phyloP scores from a whole-genome alignment of 2,888 invertebrate species.

The Cyclophora albipunctata region DNA sequence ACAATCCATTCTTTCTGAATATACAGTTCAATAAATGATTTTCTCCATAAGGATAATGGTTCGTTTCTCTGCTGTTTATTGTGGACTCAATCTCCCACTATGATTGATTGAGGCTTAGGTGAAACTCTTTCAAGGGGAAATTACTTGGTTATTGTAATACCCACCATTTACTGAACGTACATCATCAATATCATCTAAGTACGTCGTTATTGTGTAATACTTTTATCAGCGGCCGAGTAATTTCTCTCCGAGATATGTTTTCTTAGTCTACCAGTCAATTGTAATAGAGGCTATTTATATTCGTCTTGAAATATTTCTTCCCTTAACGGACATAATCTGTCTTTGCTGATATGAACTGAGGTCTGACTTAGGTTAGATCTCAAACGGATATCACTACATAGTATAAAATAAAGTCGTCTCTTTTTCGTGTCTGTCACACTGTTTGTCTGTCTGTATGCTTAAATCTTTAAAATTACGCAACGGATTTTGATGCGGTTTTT shows the following conservation, averaged over 20 bases:
- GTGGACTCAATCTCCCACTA: slow-evolving; percentile 47
- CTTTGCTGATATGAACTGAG: too few species aligned
- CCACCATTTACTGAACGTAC: slow-evolving; percentile 21
- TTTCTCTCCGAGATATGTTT: slow-evolving; percentile 1
- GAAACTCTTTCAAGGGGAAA: slow-evolving; percentile 52
- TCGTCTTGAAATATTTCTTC: too few species aligned
- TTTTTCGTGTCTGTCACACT: too few species aligned
- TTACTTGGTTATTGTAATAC: slow-evolving; percentile 43
- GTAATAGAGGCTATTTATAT: too few species aligned
- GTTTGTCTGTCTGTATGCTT: too few species aligned
- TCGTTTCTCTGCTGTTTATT: slow-evolving; percentile 55
- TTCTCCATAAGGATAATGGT: slow-evolving; percentile 48
- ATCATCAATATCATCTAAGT: slow-evolving; percentile 31
- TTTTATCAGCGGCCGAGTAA: slow-evolving; percentile 9
- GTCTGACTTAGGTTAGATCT: too few species aligned
- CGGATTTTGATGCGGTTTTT: too few species aligned
- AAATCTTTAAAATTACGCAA: too few species aligned
- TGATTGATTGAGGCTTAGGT: slow-evolving; percentile 60
- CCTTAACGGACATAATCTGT: too few species aligned
- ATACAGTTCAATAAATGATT: slow-evolving; percentile 52
- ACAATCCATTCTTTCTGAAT: slow-evolving; percentile 38
- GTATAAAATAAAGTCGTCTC: too few species aligned
- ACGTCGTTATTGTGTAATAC: slow-evolving; percentile 29
- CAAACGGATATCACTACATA: too few species aligned
- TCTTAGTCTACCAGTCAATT: background rate